Percentiles rank a stretch among this genome's conserved stretches.
Conservation (phyloP, 2,888 invertebrate genomes). For the Epinotia nisella region DNA sequence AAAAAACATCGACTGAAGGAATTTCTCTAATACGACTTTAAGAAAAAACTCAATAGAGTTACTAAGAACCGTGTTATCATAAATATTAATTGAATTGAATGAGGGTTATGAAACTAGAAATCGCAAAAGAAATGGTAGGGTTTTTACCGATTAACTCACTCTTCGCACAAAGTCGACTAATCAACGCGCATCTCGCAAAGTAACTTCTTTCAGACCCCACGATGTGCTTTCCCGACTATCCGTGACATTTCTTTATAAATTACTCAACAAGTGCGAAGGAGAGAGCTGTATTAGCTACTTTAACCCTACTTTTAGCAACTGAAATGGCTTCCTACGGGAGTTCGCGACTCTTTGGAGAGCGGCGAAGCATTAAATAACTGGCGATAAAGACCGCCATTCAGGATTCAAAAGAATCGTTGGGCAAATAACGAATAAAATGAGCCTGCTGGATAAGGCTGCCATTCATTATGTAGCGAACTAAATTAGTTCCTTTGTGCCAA, state of each 20-base stretch:
- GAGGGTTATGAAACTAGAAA: conserved; percentile 5
- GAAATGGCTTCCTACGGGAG: conserved; percentile 67
- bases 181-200: conserved; percentile 15
- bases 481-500: conserved; percentile 41
- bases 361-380: conserved; percentile 76
- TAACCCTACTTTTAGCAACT: conserved; percentile 67
- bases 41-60: conserved; percentile 24
- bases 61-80: conserved; percentile 12
- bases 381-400: conserved; percentile 64
- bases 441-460: conserved; percentile 50
- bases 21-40: conserved; percentile 8
- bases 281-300: conserved; percentile 61
- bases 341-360: conserved; percentile 70
- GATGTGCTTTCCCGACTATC: conserved; percentile 35
- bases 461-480: conserved; percentile 44
- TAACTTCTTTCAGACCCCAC: conserved; percentile 22
- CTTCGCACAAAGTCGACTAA: conserved; percentile 22
- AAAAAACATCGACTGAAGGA: conserved; percentile 19
- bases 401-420: conserved; percentile 45
- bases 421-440: conserved; percentile 44
- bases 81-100: conserved; percentile 3
- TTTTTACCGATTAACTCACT: conserved; percentile 19
- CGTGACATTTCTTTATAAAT: conserved; percentile 43
- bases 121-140: neutral
- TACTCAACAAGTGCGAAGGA: conserved; percentile 59